Percentiles rank a stretch among this genome's conserved stretches.
phyloP scores from a whole-genome alignment of 2,888 invertebrate genomes.

The Augiades crinisus region DNA sequence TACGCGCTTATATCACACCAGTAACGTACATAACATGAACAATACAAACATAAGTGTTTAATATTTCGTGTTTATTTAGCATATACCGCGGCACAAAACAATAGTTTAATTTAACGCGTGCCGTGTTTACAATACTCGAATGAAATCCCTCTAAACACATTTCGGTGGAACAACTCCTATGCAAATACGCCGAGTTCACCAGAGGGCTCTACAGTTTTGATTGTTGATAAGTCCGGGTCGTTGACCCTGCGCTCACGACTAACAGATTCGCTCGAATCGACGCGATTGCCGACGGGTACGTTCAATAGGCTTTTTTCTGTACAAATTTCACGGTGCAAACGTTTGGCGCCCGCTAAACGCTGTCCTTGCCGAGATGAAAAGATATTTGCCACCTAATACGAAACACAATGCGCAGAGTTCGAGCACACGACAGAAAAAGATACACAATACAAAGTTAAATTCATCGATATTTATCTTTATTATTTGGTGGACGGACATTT shows the following conservation, averaged over 20 bases:
- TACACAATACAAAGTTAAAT: neutral
- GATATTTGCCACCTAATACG: slow-evolving; percentile 19
- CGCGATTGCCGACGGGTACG: slow-evolving; percentile 46
- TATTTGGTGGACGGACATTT: neutral
- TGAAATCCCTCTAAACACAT: slow-evolving; percentile 14
- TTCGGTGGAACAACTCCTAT: slow-evolving; percentile 20
- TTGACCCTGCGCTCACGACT: slow-evolving; percentile 68
- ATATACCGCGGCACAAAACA: too few species aligned
- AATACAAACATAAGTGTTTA: too few species aligned
- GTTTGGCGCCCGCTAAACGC: slow-evolving; percentile 13
- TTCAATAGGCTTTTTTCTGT: slow-evolving; percentile 39
- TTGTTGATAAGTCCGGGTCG: slow-evolving; percentile 73
- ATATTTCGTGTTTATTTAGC: too few species aligned
- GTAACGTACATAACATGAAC: too few species aligned
- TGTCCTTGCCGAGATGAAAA: slow-evolving; percentile 22
- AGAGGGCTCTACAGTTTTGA: slow-evolving; percentile 59
- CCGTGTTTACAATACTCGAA: slow-evolving; percentile 22
- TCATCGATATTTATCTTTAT: neutral
- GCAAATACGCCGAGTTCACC: slow-evolving; percentile 33
- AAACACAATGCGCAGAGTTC: slow-evolving; percentile 4
- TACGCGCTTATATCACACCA: too few species aligned
- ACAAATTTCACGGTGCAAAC: slow-evolving; percentile 31
- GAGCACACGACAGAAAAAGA: slow-evolving; percentile 1
- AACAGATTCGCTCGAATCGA: slow-evolving; percentile 62
- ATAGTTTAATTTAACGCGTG: neutral